Base-by-base conservation (phyloP, 2,888 invertebrate genomes). In the Microctonus aethiopoides region DNA sequence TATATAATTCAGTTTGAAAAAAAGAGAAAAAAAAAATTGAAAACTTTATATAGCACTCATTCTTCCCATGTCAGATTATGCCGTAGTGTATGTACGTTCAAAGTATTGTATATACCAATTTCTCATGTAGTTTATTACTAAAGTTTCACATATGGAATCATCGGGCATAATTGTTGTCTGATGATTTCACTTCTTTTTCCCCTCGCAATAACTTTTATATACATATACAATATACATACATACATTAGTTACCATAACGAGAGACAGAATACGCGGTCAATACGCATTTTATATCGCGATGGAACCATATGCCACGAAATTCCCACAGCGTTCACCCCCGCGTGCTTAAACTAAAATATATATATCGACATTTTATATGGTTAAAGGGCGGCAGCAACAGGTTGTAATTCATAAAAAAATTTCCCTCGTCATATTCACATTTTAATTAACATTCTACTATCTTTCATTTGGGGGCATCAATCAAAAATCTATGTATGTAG, bases 21-120 rank as follows among this genome's bases (percentile, higher is more conserved):
- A 7, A 46, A n/a, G 62, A 68, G 4, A n/a, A 46, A 13, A 65
- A 68, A 57, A 65, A 67, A 64, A 68, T 51, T 65, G 61, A 65
- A 54, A 68, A 69, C 16, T 46, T 46, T 54, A n/a, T n/a, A n/a
- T n/a, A 34, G 57, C 73, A 72, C 52, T 67, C 39, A 39, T 68
- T 71, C 77, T 84, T 85, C 84, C 84, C 85, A 84, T 83, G 85
- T 83, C 83, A 80, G 83, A 85, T 83, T 79, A 73, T 29, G 34
- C 32, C 70, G 10, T 32, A 66, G 76, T 78, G 65, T 62, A 71
- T 29, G 5, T 5, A 29, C 61, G 74, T 72, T 71, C 74, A 75
- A 73, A 76, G 79, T 74, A 72, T 76, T n/a, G n/a, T 75, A 46
- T 5, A 46, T 16, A 46, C 16, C 16, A 71, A 65, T 78, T 83